Base-by-base conservation (phyloP, 2,888 invertebrate species). In the Eulithis prunata region DNA sequence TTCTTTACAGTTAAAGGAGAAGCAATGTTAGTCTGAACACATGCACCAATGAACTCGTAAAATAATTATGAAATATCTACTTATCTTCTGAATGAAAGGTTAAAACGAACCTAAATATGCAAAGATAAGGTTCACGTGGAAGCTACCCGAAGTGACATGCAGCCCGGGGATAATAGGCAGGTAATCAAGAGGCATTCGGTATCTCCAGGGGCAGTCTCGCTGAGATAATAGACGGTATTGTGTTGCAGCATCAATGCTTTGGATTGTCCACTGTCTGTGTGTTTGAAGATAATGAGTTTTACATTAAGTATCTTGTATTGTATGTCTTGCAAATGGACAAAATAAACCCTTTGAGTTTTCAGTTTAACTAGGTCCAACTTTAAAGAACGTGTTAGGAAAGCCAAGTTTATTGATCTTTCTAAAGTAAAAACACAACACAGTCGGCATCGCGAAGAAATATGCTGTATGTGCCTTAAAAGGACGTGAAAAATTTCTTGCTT, bases 211-310 rank as follows among this genome's bases (percentile, higher is more conserved):
- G 64, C 60, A 73, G 64, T 69, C 65, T 62, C 66, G 45, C 46
- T 54, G 57, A 62, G 62, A 70, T 73, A 73, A 70, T 73, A 57
- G 68, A 54, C 54, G 36, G 64, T 70, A 70, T 70, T 73, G 69
- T 71, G 69, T 66, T 60, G 71, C 69, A 68, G 68, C 68, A 32
- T 52, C 61, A 64, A 49, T 49, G 46, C 49, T 59, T 59, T 47
- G 64, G 60, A 66, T 63, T 53, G 63, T 61, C 63, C 66, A 53
- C 56, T 38, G 14, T 47, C 47, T 28, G 6, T 41, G 28, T 54
- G n/a, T 55, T 41, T 45, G 8, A 52, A 14, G 13, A 53, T 52
- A 43, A 46, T 13, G 36, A 36, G n/a, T 36, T 49, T 41, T 38
- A 49, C 14, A 49, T 8, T 11, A 11, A 3, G 3, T 21, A 45